phyloP scores from a whole-genome alignment of 2,113 vertebrate genomes.

The Hemibagrus wyckioides region DNA sequence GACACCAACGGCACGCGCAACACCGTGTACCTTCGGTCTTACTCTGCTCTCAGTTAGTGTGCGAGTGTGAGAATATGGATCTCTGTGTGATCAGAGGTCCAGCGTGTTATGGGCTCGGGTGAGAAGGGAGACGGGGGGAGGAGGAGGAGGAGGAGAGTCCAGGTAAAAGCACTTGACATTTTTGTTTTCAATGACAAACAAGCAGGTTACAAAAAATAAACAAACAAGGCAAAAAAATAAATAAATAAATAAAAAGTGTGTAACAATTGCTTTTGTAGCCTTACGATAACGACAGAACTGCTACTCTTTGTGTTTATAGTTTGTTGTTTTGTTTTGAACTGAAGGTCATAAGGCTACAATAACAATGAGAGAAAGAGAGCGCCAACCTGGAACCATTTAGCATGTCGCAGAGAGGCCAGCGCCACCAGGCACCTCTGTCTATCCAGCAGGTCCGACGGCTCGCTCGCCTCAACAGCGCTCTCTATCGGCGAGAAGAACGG shows the following conservation, averaged over 20 bases:
- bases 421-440: constrained; percentile 99
- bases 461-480: constrained; percentile 88
- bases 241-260: constrained; percentile 66
- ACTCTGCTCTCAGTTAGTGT: constrained; percentile 12
- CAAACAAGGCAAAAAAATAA: constrained; percentile 66
- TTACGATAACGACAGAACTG: constrained; percentile 66
- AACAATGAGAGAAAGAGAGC: constrained; percentile 88
- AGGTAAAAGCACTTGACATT: constrained; percentile 46
- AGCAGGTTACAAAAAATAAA: constrained; percentile 71
- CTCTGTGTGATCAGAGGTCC: constrained; percentile 19
- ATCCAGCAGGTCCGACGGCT: constrained; percentile 97
- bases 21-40: constrained; percentile 2
- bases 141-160: constrained; percentile 46
- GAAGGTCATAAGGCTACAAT: constrained; percentile 79
- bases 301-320: not conserved
- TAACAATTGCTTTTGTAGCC: constrained; percentile 83
- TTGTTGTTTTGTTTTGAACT: not conserved
- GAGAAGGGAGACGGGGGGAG: constrained; percentile 21
- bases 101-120: constrained; percentile 31
- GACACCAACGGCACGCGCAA: not conserved
- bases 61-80: constrained; percentile 32
- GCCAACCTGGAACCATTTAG: constrained; percentile 99
- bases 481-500: constrained; percentile 89
- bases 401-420: constrained; percentile 99
- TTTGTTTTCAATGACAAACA: constrained; percentile 59